Percentiles rank a stretch among this genome's conserved stretches.
These are phyloP conservation scores for Vulpes vulpes DNA, from an alignment of 2,113 vertebrate species.

Conservation along the genomic window DNA sequence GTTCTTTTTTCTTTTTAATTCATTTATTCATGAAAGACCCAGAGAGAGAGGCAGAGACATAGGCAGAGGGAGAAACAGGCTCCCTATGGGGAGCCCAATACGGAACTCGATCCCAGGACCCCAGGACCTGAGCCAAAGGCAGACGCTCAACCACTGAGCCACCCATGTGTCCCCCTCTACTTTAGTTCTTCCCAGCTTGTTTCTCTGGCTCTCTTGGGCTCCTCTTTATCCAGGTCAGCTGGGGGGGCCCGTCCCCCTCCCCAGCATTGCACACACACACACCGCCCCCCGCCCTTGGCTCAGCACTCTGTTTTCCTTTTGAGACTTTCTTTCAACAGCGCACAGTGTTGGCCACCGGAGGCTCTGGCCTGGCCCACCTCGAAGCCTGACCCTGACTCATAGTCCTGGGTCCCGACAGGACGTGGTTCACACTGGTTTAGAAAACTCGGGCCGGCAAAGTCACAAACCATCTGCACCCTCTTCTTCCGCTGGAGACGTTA, in stretches of 20 bases:
- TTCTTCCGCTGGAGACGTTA: slow-evolving; percentile 87
- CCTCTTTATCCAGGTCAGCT: background rate
- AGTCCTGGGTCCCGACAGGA: slow-evolving; percentile 78
- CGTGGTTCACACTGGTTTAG: slow-evolving; percentile 85
- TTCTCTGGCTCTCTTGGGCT: background rate
- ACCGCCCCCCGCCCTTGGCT: slow-evolving; percentile 26
- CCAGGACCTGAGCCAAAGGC: too few species aligned
- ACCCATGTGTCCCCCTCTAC: too few species aligned
- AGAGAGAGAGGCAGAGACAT: too few species aligned
- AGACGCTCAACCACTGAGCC: too few species aligned
- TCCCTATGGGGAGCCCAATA: too few species aligned
- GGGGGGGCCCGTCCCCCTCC: background rate
- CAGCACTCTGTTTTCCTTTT: slow-evolving; percentile 47
- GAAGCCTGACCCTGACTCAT: slow-evolving; percentile 85
- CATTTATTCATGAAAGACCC: too few species aligned
- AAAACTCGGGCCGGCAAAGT: slow-evolving; percentile 86
- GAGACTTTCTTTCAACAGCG: slow-evolving; percentile 73
- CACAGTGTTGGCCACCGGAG: slow-evolving; percentile 28
- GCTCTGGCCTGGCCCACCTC: slow-evolving; percentile 70
- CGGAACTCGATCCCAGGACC: too few species aligned
- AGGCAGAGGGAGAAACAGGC: too few species aligned
- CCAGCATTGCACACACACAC: too few species aligned
- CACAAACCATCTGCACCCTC: slow-evolving; percentile 89
- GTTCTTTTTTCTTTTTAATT: background rate
- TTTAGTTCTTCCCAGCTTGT: background rate